Evolutionary conservation across 2,797 vertebrate genomes (phyloP).

Genomic region (Eulemur coronatus): DNA sequence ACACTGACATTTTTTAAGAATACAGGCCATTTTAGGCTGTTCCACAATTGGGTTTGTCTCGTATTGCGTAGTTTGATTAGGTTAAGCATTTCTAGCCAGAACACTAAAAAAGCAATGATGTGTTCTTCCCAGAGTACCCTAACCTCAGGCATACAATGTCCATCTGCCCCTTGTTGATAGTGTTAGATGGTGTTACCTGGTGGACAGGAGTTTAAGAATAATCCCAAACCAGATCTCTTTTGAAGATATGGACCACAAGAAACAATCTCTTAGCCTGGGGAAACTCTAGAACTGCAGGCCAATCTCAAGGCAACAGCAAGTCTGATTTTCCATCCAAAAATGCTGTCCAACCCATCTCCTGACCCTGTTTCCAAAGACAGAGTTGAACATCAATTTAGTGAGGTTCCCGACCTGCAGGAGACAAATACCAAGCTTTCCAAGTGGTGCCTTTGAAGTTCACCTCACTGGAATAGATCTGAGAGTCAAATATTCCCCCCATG

Average conservation of each 20-base stretch:
- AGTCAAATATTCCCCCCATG: neutral
- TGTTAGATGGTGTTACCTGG: neutral
- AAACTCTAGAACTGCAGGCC: neutral
- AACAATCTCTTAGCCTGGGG: neutral
- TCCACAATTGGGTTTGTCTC: neutral
- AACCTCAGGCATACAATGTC: neutral
- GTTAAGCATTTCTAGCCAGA: neutral
- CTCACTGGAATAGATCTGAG: neutral
- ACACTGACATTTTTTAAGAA: neutral
- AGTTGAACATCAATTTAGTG: neutral
- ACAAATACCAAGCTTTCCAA: neutral
- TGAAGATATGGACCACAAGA: neutral
- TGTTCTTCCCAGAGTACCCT: neutral
- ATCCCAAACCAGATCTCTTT: neutral
- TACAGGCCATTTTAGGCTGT: neutral
- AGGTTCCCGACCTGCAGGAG: neutral
- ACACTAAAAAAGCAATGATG: neutral
- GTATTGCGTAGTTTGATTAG: neutral
- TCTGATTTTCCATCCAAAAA: neutral
- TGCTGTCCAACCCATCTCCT: neutral
- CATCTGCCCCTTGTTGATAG: neutral
- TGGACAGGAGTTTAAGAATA: neutral
- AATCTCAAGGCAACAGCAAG: neutral
- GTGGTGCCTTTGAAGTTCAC: neutral
- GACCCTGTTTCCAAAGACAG: conserved; percentile 3